Base-by-base conservation (phyloP, 1,140 invertebrate genomes). In the Hylaeus volcanicus region DNA sequence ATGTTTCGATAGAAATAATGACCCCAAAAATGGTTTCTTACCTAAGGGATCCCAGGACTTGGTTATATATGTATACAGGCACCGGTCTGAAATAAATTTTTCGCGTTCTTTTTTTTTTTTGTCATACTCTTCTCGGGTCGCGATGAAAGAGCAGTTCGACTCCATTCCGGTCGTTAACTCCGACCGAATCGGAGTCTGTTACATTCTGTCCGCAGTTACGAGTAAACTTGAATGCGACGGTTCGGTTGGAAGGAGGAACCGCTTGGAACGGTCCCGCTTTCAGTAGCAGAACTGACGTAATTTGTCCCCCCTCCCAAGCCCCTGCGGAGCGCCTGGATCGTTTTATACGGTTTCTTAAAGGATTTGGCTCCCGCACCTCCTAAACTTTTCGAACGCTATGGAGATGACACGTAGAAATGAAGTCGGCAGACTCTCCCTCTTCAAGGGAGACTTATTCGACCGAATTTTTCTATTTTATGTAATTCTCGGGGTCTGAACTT, bases 271-370 rank as follows among this genome's bases (percentile, higher is more conserved):
- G 55, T 41, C 64, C 68, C 39, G n/a, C 76, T 79, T 79, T 79
- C 76, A 79, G 37, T 26, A 53, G 12, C 76, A 72, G 51, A 72
- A 26, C 69, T 41, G 41, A 53, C 58, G 60, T 72, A 72, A 79
- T 79, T 79, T 70, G 65, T 69, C 41, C 55, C 60, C 8, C 11
- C n/a, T 3, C 4, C 39, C 55, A 37, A 11, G 2, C 65, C n/a
- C 5, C 15, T 26, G n/a, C 26, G 65, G 6, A 60, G 58, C 58
- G 26, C 43, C 11, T 15, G 60, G 5, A 51, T 73, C 70, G 77
- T 65, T 79, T 79, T 79, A 79, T 79, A 79, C 76, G 77, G 26
- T 79, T 79, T 74, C 70, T 74, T 65, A 73, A 74, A 79, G 60
- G 77, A 73, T 79, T 79, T 79, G 77, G 77, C 69, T 26, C 76